A percentile compares a stretch with the other conserved stretches of the same genome.
phyloP scores from a whole-genome alignment of 2,113 vertebrate genomes.

The Hippocampus comes region DNA sequence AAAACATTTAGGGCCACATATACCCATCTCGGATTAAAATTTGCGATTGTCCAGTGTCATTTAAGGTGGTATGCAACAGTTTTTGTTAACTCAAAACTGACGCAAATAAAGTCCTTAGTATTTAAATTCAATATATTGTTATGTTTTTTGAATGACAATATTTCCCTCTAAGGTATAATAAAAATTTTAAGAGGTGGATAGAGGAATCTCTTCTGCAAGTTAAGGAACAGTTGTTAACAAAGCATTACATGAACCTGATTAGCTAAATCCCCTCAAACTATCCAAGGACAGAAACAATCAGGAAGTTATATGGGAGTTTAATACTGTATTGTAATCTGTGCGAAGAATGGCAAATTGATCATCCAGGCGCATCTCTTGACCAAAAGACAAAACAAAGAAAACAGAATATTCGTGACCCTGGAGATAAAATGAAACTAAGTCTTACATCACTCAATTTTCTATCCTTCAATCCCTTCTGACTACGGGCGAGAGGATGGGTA shows the following conservation, averaged over 20 bases:
- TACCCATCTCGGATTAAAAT: too few species aligned
- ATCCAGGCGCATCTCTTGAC: not conserved
- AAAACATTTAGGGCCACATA: too few species aligned
- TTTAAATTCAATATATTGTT: too few species aligned
- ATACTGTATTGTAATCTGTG: not conserved
- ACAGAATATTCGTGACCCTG: not conserved
- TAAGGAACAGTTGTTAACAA: not conserved
- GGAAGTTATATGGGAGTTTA: not conserved
- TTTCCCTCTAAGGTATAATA: not conserved
- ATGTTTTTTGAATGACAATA: not conserved
- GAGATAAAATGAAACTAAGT: not conserved
- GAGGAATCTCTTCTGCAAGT: not conserved
- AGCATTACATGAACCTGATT: not conserved
- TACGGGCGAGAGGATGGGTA: too few species aligned
- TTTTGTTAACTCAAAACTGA: too few species aligned
- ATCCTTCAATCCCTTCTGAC: not conserved
- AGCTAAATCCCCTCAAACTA: conserved; percentile 2
- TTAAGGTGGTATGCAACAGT: too few species aligned
- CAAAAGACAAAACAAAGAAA: not conserved
- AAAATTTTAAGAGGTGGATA: not conserved
- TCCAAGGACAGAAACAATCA: not conserved
- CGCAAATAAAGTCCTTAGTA: too few species aligned
- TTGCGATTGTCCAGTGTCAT: too few species aligned
- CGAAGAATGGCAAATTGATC: not conserved
- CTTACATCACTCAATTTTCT: not conserved